Base-by-base conservation (phyloP, 2,113 vertebrate genomes). In the Eulacestoma nigropectus region DNA sequence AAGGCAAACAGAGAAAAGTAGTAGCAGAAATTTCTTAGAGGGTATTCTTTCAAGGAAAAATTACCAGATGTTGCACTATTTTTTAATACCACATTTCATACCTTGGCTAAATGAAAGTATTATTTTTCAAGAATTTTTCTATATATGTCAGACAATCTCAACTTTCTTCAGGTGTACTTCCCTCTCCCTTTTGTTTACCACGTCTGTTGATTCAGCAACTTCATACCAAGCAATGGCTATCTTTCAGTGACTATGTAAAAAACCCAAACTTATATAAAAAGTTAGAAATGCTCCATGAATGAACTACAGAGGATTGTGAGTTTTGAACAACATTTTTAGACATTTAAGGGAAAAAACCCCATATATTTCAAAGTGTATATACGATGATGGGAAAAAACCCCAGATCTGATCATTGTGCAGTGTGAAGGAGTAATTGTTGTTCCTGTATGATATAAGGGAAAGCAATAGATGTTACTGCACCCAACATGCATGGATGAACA, bases 271-370 rank as follows among this genome's bases (percentile, higher is more conserved):
- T 15, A 32, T 7, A 16, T 12, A 67, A 65, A 74, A 88, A 42
- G 7, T 73, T 39, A 81, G 32, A 89, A 73, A 89, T 16, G 1
- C 5, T 60, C 7, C 41, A 2, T 16, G 7, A 26, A 63, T 17
- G 16, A 87, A 68, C 14, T 72, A 8, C 7, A 44, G 14, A 56
- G 10, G 1, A 44, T 30, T 39, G 44, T 44, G 69, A 14, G 9
- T n/a, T 75, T 67, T 65, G 32, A 92, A 67, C 4, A 74, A 63
- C 1, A 15, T 25, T 77, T 91, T 59, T 56, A 63, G 37, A 47
- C 11, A 46, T 37, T 67, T 53, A 25, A 17, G 11, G 26, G 11
- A 33, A 83, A 62, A 13, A 44, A 0, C 0, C 1, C 0, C 4
- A 10, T 9, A 4, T 27, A 81, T 67, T 93, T 93, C 29, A 52